phyloP scores from a whole-genome alignment of 2,888 invertebrate species.

The Magallana nippona region DNA sequence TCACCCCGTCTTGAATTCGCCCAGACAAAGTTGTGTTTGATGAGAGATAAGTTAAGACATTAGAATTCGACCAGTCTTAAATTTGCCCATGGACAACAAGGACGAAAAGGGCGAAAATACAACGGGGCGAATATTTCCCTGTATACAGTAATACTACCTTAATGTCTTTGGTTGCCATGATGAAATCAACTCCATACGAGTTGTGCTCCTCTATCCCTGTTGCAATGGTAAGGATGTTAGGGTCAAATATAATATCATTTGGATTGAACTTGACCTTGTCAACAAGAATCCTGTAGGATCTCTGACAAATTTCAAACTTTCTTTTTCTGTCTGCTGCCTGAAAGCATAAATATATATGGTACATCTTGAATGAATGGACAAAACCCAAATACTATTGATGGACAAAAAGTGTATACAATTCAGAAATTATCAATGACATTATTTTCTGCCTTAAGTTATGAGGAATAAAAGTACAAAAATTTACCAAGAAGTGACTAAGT shows the following conservation, averaged over 20 bases:
- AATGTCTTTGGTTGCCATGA: constrained; percentile 81
- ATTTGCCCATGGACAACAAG: no score
- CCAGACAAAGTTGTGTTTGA: no score
- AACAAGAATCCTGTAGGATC: constrained; percentile 82
- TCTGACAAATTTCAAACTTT: constrained; percentile 82
- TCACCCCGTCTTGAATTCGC: no score
- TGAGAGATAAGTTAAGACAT: no score
- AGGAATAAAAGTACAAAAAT: not conserved
- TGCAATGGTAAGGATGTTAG: constrained; percentile 84
- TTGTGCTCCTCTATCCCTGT: constrained; percentile 84
- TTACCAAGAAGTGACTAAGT: not conserved
- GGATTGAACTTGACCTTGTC: constrained; percentile 82
- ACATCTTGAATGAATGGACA: no score
- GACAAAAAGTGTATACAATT: no score
- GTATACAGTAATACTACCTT: no score
- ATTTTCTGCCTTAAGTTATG: not conserved
- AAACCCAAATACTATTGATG: no score
- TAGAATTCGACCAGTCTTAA: no score
- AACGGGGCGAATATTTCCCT: no score
- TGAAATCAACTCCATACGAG: constrained; percentile 82
- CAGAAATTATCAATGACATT: no score
- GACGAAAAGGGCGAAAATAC: no score
- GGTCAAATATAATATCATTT: constrained; percentile 84
- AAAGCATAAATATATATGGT: not conserved
- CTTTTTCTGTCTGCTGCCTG: constrained; percentile 82